Evolutionary conservation across 2,888 invertebrate genomes (phyloP).

Genomic region (Ctena decussata): DNA sequence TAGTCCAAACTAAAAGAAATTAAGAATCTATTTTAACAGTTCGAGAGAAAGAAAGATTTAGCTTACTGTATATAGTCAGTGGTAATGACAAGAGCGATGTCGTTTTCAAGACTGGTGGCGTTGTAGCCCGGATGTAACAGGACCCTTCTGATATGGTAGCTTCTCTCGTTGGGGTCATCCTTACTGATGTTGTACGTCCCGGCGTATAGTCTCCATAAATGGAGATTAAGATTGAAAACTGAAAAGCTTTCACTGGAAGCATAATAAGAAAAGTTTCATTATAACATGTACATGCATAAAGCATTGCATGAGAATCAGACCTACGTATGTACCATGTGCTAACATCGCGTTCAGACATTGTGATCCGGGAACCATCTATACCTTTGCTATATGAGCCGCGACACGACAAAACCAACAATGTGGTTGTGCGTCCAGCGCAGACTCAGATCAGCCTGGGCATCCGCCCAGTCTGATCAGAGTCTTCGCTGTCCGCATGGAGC

Average conservation of each 20-base stretch:
- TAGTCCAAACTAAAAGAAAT: background rate
- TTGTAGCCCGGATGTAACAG: constrained; percentile 58
- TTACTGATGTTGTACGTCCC: constrained; percentile 59
- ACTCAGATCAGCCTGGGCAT: no score
- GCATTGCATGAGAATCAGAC: no score
- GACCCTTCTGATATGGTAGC: constrained; percentile 54
- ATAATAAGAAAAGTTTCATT: background rate
- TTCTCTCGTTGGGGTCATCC: constrained; percentile 46
- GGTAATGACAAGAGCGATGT: constrained; percentile 54
- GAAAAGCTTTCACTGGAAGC: background rate
- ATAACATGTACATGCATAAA: no score
- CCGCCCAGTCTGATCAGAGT: no score
- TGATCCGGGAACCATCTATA: no score
- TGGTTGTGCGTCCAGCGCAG: no score
- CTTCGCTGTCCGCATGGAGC: no score
- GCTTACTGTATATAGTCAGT: constrained; percentile 46
- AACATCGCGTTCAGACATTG: no score
- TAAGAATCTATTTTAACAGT: background rate
- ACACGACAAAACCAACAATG: no score
- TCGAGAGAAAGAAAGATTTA: background rate
- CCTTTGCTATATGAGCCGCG: no score
- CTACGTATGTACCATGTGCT: no score
- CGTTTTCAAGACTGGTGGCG: constrained; percentile 50
- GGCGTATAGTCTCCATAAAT: constrained; percentile 52
- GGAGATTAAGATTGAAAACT: constrained; percentile 49